A percentile compares a stretch with the other conserved stretches of the same genome.
These are phyloP conservation scores for Chelonoidis abingdonii DNA, from an alignment of 2,113 vertebrate species.

Conservation along the genomic window DNA sequence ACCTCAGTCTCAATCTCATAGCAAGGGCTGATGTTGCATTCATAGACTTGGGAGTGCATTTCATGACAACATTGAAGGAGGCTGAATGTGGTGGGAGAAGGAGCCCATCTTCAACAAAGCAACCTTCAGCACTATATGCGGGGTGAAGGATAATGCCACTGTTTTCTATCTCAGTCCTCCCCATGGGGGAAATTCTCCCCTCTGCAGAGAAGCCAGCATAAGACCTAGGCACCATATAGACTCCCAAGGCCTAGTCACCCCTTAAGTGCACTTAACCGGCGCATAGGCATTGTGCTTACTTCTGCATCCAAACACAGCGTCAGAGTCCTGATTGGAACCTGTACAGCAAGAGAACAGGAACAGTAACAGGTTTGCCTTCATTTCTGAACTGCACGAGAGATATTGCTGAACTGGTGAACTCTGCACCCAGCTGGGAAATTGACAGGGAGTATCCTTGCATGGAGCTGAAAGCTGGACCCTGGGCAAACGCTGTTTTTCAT, in stretches of 20 bases:
- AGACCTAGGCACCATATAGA: background rate
- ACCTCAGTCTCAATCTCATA: background rate
- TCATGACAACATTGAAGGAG: background rate
- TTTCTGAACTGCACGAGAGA: background rate
- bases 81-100: background rate
- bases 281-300: background rate
- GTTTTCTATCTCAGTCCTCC: background rate
- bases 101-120: background rate
- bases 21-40: background rate
- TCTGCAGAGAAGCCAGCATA: background rate
- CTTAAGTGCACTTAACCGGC: background rate
- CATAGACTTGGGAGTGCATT: background rate
- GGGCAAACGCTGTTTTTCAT: background rate
- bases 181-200: background rate
- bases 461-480: background rate
- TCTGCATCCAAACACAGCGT: background rate
- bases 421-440: background rate
- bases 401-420: background rate
- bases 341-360: background rate
- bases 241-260: background rate
- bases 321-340: background rate
- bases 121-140: background rate
- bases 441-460: background rate
- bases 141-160: background rate
- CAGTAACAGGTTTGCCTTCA: background rate